Evolutionary conservation across 2,113 vertebrate species (phyloP).

Genomic region (Microtus montanus): DNA sequence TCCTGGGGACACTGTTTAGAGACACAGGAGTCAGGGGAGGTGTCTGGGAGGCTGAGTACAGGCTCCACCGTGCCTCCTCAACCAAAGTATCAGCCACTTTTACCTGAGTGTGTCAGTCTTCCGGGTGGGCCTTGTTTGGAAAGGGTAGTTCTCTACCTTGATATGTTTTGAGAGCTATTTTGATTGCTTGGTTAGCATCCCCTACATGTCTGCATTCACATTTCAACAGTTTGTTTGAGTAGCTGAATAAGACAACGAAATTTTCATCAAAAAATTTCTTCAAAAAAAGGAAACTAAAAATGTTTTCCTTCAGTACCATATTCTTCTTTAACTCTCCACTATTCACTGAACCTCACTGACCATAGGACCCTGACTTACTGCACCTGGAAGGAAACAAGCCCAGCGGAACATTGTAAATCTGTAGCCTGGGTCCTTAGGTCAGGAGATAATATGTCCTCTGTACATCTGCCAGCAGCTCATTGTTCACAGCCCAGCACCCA

Average conservation of each 20-base stretch:
- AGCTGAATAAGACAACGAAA: neutral
- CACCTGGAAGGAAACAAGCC: neutral
- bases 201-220: neutral
- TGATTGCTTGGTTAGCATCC: neutral
- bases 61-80: neutral
- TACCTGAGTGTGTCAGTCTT: neutral
- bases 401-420: neutral
- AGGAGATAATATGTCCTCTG: neutral
- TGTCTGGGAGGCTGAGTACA: neutral
- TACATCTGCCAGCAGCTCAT: neutral
- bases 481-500: neutral
- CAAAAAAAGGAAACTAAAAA: too few relatives aligned
- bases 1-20: neutral
- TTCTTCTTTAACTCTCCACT: conserved; percentile 15
- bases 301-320: neutral
- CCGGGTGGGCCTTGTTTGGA: neutral
- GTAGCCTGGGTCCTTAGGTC: neutral
- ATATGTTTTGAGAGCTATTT: neutral
- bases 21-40: neutral
- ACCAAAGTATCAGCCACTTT: neutral
- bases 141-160: neutral
- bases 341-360: neutral
- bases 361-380: neutral
- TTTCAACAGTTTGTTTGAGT: conserved; percentile 20
- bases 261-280: neutral